Evolutionary conservation across 1,140 invertebrate species (phyloP), one percentile per base, ranked within the genome.

Genomic region (Acromyrmex heyeri): DNA sequence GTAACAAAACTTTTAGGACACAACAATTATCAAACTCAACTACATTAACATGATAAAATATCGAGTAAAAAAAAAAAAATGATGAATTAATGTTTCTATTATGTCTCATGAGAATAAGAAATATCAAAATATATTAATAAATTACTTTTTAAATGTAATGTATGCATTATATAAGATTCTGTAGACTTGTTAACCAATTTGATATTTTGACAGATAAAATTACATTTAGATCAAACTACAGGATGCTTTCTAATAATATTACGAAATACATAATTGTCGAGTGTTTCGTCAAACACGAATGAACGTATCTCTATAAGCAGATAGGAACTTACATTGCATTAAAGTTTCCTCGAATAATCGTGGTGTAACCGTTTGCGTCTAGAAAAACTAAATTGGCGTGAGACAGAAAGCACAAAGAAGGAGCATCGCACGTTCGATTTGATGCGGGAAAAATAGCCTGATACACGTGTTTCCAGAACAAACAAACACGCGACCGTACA

Each of bases 321-420:
- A 48, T 24, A n/a, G 7, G 8, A 34, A 38, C 48, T 73, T 83
- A 69, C 48, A 61, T 30, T 27, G 48, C 6, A 81, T 48, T 70
- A 61, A 21, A 61, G 18, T 59, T 73, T 75, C 69, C 14, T 83
- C 57, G n/a, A 59, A 72, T 57, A 73, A 48, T 65, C 38, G 18
- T 48, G 59, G 24, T 78, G 34, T 34, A 59, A 59, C 5, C 8
- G 1, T 27, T 27, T 65, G 21, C 48, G 21, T 72, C 34, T 72
- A 48, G 69, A 75, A 75, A 83, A 83, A 30, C 79, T 75, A 83
- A 83, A 83, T 83, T 83, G 69, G 24, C 79, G 79, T 83, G 79
- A 75, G 79, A 83, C 38, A 30, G 53, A 21, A 61, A 57, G 57
- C 10, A 81, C 65, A 70, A 81, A 72, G 78, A 50, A 30, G 38